Base-by-base conservation (phyloP, 2,888 invertebrate species). In the Mechanitis mazaeus region DNA sequence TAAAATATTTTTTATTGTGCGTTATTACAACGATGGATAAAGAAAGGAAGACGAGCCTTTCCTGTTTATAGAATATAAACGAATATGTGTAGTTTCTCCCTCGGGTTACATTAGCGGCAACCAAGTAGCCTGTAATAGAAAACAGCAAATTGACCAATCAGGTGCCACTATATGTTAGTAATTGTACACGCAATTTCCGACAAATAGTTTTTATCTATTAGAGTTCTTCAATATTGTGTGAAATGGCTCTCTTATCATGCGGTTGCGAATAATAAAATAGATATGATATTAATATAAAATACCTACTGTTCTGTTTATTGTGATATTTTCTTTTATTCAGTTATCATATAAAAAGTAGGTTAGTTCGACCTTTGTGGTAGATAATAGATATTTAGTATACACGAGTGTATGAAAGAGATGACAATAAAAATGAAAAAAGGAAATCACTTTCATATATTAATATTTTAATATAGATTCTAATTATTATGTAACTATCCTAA, bases 61-160 rank as follows among this genome's bases (percentile, higher is more conserved):
- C 3, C 35, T 1, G 7, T 45, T 12, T 59, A 45, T 20, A 45
- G 12, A 33, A 7, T 55, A 20, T 11, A 20, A 11, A 12, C 57
- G 54, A 38, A 9, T 38, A 59, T 45, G 61, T 65, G 59, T 64
- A 54, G n/a, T n/a, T 33, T 33, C 54, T 62, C 64, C 54, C 64
- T 42, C 46, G 35, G 28, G 42, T 35, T 55, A 55, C 61, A 59
- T 53, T 47, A 66, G 55, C 45, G 58, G 59, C 55, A 53, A 66
- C 55, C 64, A 58, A 66, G 64, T 62, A 64, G 64, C 64, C 55
- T 38, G 64, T 64, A 62, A 66, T 65, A 65, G 61, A 62, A 59
- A 64, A 66, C 54, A 58, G 64, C 55, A 64, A 67, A 67, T 67
- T 67, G 67, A 55, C 66, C 67, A 67, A 66, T 67, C 66, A 57